phyloP scores from a whole-genome alignment of 2,113 vertebrate genomes.

The Anhinga anhinga region DNA sequence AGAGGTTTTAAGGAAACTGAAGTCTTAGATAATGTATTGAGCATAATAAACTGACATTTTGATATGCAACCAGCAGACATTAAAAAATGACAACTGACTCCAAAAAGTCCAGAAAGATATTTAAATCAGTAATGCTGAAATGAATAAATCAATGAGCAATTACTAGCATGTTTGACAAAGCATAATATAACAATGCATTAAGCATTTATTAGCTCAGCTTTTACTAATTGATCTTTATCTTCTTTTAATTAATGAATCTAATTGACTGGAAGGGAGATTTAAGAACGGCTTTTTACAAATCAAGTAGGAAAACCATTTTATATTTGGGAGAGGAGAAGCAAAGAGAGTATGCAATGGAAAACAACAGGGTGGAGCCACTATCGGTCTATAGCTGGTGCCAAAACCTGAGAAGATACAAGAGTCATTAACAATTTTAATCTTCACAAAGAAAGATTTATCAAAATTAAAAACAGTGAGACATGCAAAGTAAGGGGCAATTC shows the following conservation, averaged over 20 bases:
- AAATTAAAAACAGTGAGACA: neutral
- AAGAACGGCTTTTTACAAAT: neutral
- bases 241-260: conserved; percentile 51
- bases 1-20: conserved; percentile 28
- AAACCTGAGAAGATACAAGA: neutral
- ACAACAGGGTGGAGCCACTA: neutral
- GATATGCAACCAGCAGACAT: neutral
- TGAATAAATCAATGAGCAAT: conserved; percentile 41
- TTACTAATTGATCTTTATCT: conserved; percentile 52
- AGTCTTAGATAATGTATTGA: neutral
- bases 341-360: neutral
- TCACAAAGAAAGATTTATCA: neutral
- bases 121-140: conserved; percentile 8
- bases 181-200: conserved; percentile 31
- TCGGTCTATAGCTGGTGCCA: neutral
- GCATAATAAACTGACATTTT: conserved; percentile 8
- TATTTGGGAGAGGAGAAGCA: neutral
- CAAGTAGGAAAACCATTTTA: neutral
- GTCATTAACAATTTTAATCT: too few species aligned
- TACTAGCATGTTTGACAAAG: conserved; percentile 43
- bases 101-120: conserved; percentile 16
- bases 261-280: conserved; percentile 33
- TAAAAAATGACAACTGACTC: conserved; percentile 11
- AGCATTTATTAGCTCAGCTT: conserved; percentile 41
- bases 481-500: neutral